Evolutionary conservation across 2,888 invertebrate genomes (phyloP).

Genomic region (Stomorhina lunata): DNA sequence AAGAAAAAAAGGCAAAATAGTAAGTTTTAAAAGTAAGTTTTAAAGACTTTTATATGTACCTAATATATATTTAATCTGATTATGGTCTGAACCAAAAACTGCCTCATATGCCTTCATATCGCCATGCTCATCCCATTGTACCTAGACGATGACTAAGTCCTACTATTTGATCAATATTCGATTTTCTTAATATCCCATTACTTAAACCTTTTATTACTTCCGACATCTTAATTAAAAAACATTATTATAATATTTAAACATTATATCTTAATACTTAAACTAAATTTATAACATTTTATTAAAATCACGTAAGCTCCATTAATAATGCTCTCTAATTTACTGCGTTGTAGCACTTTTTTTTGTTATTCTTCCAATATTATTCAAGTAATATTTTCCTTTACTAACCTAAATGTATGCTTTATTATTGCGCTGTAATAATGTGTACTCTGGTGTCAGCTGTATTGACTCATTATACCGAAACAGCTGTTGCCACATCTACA

Average conservation of each 20-base stretch:
- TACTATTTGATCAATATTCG: not conserved
- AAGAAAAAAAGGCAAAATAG: too few species aligned
- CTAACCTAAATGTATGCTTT: constrained; percentile 29
- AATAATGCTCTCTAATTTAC: constrained; percentile 44
- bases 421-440: constrained; percentile 10
- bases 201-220: not conserved
- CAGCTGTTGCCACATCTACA: constrained; percentile 33
- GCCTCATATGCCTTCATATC: too few species aligned
- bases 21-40: too few species aligned
- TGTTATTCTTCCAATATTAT: not conserved
- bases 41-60: too few species aligned
- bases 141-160: too few species aligned
- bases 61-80: too few species aligned
- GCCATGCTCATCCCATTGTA: too few species aligned
- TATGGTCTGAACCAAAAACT: too few species aligned
- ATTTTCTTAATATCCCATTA: not conserved
- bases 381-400: not conserved
- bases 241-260: constrained; percentile 11
- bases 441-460: constrained; percentile 28
- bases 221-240: not conserved
- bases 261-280: constrained; percentile 8
- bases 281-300: constrained; percentile 23
- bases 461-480: constrained; percentile 49
- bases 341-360: not conserved
- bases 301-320: constrained; percentile 59